Base-by-base conservation (phyloP, 1,140 invertebrate species). In the Panagrolaimus sp. region DNA sequence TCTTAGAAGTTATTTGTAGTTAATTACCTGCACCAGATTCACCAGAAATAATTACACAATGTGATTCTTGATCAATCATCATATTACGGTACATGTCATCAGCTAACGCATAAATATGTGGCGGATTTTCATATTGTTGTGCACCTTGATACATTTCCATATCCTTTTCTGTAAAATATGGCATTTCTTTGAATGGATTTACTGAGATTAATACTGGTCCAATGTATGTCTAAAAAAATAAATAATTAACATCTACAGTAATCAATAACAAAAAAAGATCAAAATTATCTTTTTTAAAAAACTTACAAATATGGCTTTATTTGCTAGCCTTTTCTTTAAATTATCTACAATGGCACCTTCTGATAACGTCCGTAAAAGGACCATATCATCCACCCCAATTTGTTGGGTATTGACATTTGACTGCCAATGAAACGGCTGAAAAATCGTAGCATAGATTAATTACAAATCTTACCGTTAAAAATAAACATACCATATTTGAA, bases 1-100 rank as follows among this genome's bases (percentile, higher is more conserved):
- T n/a, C n/a, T n/a, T n/a, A 38, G 7, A 38, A 4, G 2, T 38
- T 38, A 4, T 38, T 38, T 38, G 31, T 2, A 4, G 31, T 38
- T 38, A 2, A 4, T 38, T 38, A 38, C 57, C 51, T 20, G 51
- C 51, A 81, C 82, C 51, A 66, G 66, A 73, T 57, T 79, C 78
- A 4, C 79, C 78, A 87, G 88, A 89, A 72, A 90, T 90, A 72
- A 90, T 90, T 5, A 90, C 89, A 83, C 89, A 90, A 69, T 90
- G 89, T 76, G 87, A 89, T 78, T 90, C 89, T 67, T 85, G 85
- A 71, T 90, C 89, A 66, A 89, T 90, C 74, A 90, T 78, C 88
- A 90, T 89, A 78, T 90, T 90, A 67, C 89, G 84, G 77, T 89
- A 90, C 89, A 91, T 91, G 70, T 88, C 87, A 74, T 91, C 89